These are phyloP conservation scores for Brachypalpus laphriformis DNA, from an alignment of 2,888 invertebrate species.

Conservation along the genomic window DNA sequence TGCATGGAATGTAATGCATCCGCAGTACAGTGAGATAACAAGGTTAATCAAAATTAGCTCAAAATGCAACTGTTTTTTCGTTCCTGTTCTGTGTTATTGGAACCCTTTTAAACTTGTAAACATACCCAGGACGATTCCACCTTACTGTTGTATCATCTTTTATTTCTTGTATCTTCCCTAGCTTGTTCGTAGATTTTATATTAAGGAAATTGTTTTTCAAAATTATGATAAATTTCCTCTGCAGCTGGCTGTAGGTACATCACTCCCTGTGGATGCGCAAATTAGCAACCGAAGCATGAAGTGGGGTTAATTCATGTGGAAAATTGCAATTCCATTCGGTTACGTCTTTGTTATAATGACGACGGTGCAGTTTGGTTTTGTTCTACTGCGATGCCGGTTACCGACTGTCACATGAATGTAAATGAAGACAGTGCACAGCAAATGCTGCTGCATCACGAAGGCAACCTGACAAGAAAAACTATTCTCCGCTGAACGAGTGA, in stretches of 20 bases:
- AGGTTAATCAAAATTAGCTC: background rate
- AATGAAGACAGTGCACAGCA: slow-evolving; percentile 21
- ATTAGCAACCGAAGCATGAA: slow-evolving; percentile 64
- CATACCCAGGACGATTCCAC: too few relatives aligned
- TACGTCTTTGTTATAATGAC: slow-evolving; percentile 23
- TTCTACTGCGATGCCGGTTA: slow-evolving; percentile 19
- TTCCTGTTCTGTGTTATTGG: too few relatives aligned
- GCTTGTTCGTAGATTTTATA: background rate
- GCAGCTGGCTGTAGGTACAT: slow-evolving; percentile 3
- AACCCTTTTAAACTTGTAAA: too few relatives aligned
- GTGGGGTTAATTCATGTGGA: slow-evolving; percentile 62
- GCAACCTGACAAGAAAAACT: slow-evolving; percentile 16
- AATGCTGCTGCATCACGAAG: background rate
- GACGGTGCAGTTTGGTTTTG: slow-evolving; percentile 25
- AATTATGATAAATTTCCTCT: background rate
- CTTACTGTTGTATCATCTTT: background rate
- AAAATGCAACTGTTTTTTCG: background rate
- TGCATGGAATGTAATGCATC: too few relatives aligned
- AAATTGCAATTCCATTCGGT: slow-evolving; percentile 62
- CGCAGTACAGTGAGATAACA: too few relatives aligned
- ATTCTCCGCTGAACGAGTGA: slow-evolving; percentile 5
- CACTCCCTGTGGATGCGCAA: slow-evolving; percentile 28
- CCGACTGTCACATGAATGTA: slow-evolving; percentile 40
- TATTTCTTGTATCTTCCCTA: background rate
- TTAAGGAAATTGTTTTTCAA: background rate